Evolutionary conservation across 2,888 invertebrate species (phyloP), one percentile per base, ranked within the genome.

Genomic region (Synergus umbraculus): DNA sequence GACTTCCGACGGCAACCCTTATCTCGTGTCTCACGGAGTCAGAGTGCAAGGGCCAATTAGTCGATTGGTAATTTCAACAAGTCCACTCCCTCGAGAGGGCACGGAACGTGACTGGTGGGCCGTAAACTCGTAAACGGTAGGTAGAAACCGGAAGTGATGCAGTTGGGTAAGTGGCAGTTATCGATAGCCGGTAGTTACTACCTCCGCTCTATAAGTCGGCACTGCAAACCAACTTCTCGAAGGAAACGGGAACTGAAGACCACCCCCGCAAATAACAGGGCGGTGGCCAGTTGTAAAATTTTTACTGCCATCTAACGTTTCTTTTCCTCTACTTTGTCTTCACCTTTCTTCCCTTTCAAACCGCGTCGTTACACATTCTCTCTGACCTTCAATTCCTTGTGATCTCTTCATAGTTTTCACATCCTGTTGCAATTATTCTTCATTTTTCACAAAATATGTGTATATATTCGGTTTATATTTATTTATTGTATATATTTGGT

Each of bases 131-230:
- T 88, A 88, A 90, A 89, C 88, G 88, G 89, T 87, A 87, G 88
- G 86, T 88, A 85, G 87, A 84, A 88, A 89, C 87, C 90, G 90
- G 91, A 91, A 91, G 90, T 89, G 89, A 89, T 87, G 90, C 86
- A 87, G 87, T 84, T 85, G 81, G 87, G 80, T 89, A 89, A 91
- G 88, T 90, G 88, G 88, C 84, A 85, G 89, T 88, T 88, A 90
- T 89, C 89, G 89, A 89, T 90, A 88, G 87, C 86, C 87, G 85
- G 85, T 86, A 86, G 89, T 90, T 89, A 89, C 84, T 81, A 78
- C 82, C 83, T 84, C 82, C 83, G 85, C 80, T 83, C 83, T 85
- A 78, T 80, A 83, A 84, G 83, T 82, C 78, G 77, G 81, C 78
- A 82, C 63, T 29, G 76, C 78, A 67, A 49, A 81, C 79, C 58